phyloP scores from a whole-genome alignment of 1,140 invertebrate genomes.

The Heliconius melpomene region DNA sequence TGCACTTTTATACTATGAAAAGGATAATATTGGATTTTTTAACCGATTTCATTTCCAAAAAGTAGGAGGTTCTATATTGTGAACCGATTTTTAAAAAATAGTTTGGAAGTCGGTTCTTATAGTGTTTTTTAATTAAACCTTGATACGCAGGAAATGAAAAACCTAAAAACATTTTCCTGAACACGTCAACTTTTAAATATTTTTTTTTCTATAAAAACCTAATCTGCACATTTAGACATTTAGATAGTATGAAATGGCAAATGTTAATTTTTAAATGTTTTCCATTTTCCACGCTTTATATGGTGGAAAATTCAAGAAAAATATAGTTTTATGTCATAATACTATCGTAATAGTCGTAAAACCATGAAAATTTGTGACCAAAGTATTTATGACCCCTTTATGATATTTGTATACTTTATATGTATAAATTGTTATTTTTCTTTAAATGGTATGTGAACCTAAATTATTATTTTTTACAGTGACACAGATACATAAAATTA shows the following conservation, averaged over 20 bases:
- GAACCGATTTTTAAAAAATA: no score
- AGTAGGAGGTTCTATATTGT: no score
- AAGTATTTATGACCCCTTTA: background rate
- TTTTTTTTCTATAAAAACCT: background rate
- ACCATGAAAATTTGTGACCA: background rate
- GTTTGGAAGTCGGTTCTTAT: no score
- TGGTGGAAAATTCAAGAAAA: background rate
- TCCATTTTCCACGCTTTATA: background rate
- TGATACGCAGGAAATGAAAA: no score
- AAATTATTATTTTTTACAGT: constrained; percentile 49
- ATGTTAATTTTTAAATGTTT: background rate
- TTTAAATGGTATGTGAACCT: background rate
- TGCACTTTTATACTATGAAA: no score
- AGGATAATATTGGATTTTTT: no score
- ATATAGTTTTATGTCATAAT: background rate
- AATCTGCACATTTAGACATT: background rate
- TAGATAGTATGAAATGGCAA: background rate
- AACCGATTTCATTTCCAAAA: no score
- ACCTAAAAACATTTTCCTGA: no score
- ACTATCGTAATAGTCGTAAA: background rate
- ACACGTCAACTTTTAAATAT: no score
- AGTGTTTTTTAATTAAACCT: no score
- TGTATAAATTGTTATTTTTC: background rate
- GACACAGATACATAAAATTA: constrained; percentile 65
- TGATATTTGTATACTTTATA: background rate